Conservation (phyloP, 2,797 vertebrate species). For the Coluber constrictor region DNA sequence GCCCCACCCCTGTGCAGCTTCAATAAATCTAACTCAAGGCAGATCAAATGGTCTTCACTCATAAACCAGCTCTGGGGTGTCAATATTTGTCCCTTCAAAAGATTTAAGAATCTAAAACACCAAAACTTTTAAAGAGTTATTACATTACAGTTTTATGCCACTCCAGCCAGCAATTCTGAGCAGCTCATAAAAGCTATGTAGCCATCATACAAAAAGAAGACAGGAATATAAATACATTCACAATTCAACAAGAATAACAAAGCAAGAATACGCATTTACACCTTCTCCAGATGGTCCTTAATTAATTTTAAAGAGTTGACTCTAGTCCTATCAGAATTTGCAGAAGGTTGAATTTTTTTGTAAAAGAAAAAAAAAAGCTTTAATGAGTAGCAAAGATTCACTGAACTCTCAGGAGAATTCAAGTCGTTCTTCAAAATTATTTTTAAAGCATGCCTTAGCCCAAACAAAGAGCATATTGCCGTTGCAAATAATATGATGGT, state of each 20-base stretch:
- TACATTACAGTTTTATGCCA: not conserved
- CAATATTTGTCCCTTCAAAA: not conserved
- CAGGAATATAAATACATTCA: not conserved
- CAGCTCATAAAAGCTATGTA: not conserved
- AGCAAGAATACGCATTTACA: not conserved
- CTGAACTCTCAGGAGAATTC: not conserved
- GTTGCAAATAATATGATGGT: not conserved
- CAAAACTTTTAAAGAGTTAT: not conserved
- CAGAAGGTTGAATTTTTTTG: not conserved
- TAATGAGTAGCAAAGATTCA: not conserved
- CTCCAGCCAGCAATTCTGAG: not conserved
- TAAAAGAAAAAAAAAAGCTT: not conserved
- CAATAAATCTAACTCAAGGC: not conserved
- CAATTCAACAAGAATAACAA: not conserved
- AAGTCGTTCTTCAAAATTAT: not conserved
- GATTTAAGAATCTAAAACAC: not conserved
- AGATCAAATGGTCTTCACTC: not conserved
- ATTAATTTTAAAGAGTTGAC: not conserved
- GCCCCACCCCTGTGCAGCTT: not conserved
- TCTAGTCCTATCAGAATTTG: not conserved
- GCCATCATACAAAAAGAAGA: not conserved
- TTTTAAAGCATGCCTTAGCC: not conserved
- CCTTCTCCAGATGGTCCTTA: not conserved
- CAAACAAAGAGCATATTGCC: not conserved
- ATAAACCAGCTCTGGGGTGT: not conserved